Evolutionary conservation across 2,113 vertebrate species (phyloP).

Genomic region (Labeo catla): DNA sequence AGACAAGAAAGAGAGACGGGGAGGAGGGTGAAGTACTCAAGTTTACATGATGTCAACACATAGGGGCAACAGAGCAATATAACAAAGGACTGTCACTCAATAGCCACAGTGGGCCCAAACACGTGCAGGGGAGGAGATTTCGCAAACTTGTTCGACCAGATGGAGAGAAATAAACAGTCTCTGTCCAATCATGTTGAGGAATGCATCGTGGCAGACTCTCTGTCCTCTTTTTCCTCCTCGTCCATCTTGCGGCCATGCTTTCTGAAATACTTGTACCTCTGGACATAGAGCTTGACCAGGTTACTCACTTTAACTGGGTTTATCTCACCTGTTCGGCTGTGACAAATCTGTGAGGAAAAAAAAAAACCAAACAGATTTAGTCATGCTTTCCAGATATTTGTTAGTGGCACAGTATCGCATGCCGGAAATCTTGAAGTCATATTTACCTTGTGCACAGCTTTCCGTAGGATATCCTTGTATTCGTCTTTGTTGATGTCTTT

Average conservation of each 20-base stretch:
- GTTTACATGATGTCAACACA: constrained; percentile 41
- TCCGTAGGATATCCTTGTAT: constrained; percentile 93
- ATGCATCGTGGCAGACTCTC: constrained; percentile 68
- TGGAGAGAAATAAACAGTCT: background rate
- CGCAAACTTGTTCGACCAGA: constrained; percentile 41
- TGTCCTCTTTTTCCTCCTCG: constrained; percentile 79
- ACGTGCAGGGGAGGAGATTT: constrained; percentile 48
- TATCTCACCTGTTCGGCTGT: constrained; percentile 93
- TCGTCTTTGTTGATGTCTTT: constrained; percentile 96
- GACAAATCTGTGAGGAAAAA: constrained; percentile 82
- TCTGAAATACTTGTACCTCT: constrained; percentile 92
- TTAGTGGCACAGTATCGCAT: background rate
- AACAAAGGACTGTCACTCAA: constrained; percentile 50
- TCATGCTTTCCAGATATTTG: background rate
- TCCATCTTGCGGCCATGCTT: constrained; percentile 90
- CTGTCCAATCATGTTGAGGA: constrained; percentile 64
- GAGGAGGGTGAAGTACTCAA: constrained; percentile 25
- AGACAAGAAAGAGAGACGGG: constrained; percentile 49
- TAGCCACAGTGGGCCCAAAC: constrained; percentile 50
- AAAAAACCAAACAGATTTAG: background rate
- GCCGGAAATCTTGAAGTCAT: background rate
- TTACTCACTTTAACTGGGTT: constrained; percentile 93
- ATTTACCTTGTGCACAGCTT: constrained; percentile 91
- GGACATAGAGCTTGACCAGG: constrained; percentile 90
- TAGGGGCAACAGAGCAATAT: constrained; percentile 8